phyloP scores from a whole-genome alignment of 2,888 invertebrate species.

The Coenonympha arcania region DNA sequence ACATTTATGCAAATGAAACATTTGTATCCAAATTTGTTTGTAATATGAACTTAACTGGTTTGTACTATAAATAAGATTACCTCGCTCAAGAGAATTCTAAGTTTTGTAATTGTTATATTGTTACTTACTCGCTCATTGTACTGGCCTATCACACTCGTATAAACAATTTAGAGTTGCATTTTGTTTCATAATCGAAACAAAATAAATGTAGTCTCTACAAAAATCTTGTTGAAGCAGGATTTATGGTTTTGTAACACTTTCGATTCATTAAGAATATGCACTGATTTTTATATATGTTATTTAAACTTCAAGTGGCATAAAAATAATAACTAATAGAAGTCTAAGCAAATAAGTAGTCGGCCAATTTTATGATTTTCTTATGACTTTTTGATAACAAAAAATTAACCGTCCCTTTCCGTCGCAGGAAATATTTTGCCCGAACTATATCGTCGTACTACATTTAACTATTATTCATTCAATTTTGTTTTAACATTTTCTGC shows the following conservation, averaged over 20 bases:
- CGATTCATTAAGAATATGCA: neutral
- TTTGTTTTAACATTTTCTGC: too few relatives aligned
- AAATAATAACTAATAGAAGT: neutral
- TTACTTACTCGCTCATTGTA: neutral
- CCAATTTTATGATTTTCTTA: neutral
- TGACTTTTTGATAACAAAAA: neutral
- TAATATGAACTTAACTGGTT: neutral
- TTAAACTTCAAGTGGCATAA: neutral
- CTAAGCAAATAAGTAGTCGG: neutral
- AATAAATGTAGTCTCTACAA: neutral
- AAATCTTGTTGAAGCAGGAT: too few relatives aligned
- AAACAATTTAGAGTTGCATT: neutral
- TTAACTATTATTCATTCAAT: too few relatives aligned
- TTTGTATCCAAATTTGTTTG: neutral
- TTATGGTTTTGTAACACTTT: neutral
- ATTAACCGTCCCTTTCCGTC: too few relatives aligned
- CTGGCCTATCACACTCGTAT: neutral
- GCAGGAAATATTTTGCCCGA: too few relatives aligned
- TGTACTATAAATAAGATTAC: neutral
- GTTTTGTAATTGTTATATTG: neutral
- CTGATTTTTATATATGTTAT: neutral
- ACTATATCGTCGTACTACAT: too few relatives aligned
- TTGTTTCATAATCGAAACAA: neutral
- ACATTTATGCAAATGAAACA: neutral
- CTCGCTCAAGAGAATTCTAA: conserved; percentile 3